Evolutionary conservation across 2,888 invertebrate genomes (phyloP).

Genomic region (Drosophila macrospina): DNA sequence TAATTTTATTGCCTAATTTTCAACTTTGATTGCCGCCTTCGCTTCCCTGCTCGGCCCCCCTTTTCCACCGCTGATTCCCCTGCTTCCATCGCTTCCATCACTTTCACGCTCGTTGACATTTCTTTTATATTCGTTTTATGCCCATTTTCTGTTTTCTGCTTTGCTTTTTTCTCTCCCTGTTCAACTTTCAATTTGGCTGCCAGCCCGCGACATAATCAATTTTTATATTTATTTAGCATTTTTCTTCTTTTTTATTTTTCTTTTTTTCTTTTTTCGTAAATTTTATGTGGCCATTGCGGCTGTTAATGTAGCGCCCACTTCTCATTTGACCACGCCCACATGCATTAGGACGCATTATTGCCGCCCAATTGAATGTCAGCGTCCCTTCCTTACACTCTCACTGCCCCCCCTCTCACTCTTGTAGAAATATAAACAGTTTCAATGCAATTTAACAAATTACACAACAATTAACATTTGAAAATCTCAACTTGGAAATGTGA

Average conservation of each 20-base stretch:
- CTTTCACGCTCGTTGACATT: slow-evolving; percentile 79
- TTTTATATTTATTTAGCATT: slow-evolving; percentile 75
- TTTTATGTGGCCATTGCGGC: slow-evolving; percentile 42
- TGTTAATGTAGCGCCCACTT: slow-evolving; percentile 54
- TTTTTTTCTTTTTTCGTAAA: too few relatives aligned
- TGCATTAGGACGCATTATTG: slow-evolving; percentile 39
- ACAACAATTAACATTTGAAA: slow-evolving; percentile 47
- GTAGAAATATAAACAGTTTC: slow-evolving; percentile 2
- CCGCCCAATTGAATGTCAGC: slow-evolving; percentile 39
- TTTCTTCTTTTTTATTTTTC: not conserved
- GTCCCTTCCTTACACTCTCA: not conserved
- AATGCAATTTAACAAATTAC: slow-evolving; percentile 43
- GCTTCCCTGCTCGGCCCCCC: too few relatives aligned
- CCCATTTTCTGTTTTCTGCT: slow-evolving; percentile 23
- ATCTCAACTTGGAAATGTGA: not conserved
- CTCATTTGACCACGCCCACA: slow-evolving; percentile 47
- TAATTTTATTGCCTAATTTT: slow-evolving; percentile 81
- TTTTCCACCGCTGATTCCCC: not conserved
- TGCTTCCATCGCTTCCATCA: slow-evolving; percentile 13
- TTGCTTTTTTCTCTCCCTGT: slow-evolving; percentile 20
- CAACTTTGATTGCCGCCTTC: slow-evolving; percentile 74
- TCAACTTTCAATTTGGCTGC: slow-evolving; percentile 63
- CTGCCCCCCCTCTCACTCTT: not conserved
- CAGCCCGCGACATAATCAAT: slow-evolving; percentile 67
- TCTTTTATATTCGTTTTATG: slow-evolving; percentile 43